A percentile compares a stretch with the other conserved stretches of the same genome.
Conservation (phyloP, 2,113 vertebrate species). For the Cercocebus atys region DNA sequence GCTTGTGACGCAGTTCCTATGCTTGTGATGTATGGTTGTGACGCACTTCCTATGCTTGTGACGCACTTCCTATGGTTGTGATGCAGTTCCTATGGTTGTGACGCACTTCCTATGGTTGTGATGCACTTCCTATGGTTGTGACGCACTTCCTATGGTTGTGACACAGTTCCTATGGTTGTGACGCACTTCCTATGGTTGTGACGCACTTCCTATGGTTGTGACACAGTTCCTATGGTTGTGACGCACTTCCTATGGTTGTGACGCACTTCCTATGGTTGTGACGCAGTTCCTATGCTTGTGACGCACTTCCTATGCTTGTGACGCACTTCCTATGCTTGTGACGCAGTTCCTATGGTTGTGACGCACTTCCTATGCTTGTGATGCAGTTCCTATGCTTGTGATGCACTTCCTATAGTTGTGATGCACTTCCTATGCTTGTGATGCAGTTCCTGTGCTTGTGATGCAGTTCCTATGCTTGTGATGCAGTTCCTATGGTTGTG, state of each 20-base stretch:
- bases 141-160: neutral
- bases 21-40: constrained; percentile 37
- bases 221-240: neutral
- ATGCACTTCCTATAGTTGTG: neutral
- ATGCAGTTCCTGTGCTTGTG: neutral
- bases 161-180: constrained; percentile 3
- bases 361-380: neutral
- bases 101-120: neutral
- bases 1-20: constrained; percentile 14
- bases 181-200: neutral
- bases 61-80: neutral
- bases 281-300: constrained; percentile 9
- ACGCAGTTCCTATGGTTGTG: constrained; percentile 16
- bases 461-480: constrained; percentile 14
- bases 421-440: constrained; percentile 11
- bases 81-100: constrained; percentile 8
- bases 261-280: constrained; percentile 14
- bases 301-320: constrained; percentile 10
- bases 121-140: constrained; percentile 31
- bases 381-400: constrained; percentile 31
- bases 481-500: neutral
- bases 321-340: neutral
- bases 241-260: constrained; percentile 13
- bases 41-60: constrained; percentile 10
- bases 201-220: constrained; percentile 8